Evolutionary conservation across 2,888 invertebrate genomes (phyloP), one percentile per base, ranked within the genome.

Genomic region (Anthophora plumipes): DNA sequence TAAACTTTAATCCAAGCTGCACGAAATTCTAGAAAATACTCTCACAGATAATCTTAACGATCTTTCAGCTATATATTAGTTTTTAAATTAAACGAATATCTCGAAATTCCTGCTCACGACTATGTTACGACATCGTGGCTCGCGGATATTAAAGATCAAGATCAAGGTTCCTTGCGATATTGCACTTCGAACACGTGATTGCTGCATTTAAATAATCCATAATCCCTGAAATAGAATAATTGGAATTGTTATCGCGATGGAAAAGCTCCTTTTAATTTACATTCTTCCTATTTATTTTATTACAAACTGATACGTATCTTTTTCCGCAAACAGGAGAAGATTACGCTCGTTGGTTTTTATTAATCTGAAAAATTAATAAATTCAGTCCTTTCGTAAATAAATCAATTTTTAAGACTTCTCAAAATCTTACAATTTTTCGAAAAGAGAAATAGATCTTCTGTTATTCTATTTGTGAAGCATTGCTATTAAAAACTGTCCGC

Each of bases 121-220:
- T 1, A 22, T 50, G 2, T 14, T 20, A n/a, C 0, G 20, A 4
- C 22, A 50, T 48, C 41, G 50, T 41, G 20, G 11, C 8, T 20
- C 6, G 11, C 1, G 0, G 31, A n/a, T 43, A 52, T 22, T 22
- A 37, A 67, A 25, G 41, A 61, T 78, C 75, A 68, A 68, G 75
- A 74, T 54, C 50, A 68, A 55, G 67, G 61, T 48, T 59, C 14
- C 7, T 17, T 11, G 12, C 41, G 46, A 67, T 67, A 20, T 60
- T 46, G 31, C 14, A 25, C 14, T 37, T 22, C 41, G 43, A 37
- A 22, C 46, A 54, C 52, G 54, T 55, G 17, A 17, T 67, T 17
- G 25, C 14, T 6, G 0, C 50, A 67, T 71, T 71, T 77, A 61
- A 71, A 77, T 71, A 67, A 77, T 67, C 60, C 66, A 80, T 77